These are phyloP conservation scores for Lasioglossum lativentre DNA, from an alignment of 2,888 invertebrate genomes.

Conservation along the genomic window DNA sequence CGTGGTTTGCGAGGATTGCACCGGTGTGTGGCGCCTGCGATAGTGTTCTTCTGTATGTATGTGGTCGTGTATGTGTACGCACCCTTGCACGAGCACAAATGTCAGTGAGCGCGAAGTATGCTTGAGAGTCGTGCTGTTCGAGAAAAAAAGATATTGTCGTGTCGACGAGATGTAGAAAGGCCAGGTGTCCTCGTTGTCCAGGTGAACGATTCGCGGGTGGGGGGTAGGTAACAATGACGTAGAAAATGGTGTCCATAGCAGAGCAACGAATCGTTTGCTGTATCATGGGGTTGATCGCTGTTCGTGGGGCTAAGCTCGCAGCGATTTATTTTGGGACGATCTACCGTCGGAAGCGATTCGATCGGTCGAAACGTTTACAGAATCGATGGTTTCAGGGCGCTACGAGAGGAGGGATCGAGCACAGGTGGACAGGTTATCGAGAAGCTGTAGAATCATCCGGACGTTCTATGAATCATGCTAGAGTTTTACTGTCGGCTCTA, in stretches of 20 bases:
- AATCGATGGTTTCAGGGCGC: not conserved
- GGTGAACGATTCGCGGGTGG: slow-evolving; percentile 4
- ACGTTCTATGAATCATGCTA: not conserved
- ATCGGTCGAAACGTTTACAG: not conserved
- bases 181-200: slow-evolving; percentile 43
- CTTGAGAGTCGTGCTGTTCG: slow-evolving; percentile 40
- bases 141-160: slow-evolving; percentile 19
- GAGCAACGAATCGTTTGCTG: slow-evolving; percentile 3
- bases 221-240: not conserved
- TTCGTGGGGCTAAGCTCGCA: not conserved
- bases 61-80: slow-evolving; percentile 44
- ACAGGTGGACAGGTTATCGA: not conserved
- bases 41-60: not conserved
- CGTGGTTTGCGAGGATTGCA: not conserved
- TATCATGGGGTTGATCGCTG: not conserved
- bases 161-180: slow-evolving; percentile 15
- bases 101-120: slow-evolving; percentile 38
- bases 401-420: not conserved
- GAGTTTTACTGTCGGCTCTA: not conserved
- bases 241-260: not conserved
- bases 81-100: slow-evolving; percentile 38
- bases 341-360: slow-evolving; percentile 26
- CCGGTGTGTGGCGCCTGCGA: not conserved
- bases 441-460: too few species aligned
- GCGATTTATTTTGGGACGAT: slow-evolving; percentile 35